A percentile compares a stretch with the other conserved stretches of the same genome.
Conservation (phyloP, 92 coral and sea anemone genomes). For the Bergia sp. region DNA sequence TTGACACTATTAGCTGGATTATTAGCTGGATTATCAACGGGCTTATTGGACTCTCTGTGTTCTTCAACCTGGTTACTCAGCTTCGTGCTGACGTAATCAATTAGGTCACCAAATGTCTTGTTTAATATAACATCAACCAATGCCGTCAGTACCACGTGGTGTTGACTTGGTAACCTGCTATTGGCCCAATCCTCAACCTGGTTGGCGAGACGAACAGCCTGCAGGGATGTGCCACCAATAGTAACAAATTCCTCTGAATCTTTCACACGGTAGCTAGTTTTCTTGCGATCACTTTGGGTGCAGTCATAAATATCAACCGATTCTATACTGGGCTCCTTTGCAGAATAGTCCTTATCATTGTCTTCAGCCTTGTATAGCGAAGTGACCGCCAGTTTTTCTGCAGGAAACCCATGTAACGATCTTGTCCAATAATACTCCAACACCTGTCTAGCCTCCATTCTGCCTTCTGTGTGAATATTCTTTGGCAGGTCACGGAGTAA, state of each 20-base stretch:
- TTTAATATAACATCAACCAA: constrained; percentile 77
- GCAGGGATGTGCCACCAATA: constrained; percentile 83
- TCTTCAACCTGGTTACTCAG: neutral
- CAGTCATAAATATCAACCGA: neutral
- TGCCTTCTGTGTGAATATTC: neutral
- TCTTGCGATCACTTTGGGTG: neutral
- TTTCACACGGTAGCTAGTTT: constrained; percentile 19
- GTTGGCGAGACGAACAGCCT: constrained; percentile 76
- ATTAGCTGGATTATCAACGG: neutral
- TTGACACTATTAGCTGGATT: neutral
- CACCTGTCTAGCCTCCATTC: constrained; percentile 39
- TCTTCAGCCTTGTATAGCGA: neutral
- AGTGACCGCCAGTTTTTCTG: neutral
- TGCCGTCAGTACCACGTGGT: constrained; percentile 50
- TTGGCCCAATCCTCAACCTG: constrained; percentile 71
- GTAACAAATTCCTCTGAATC: constrained; percentile 66
- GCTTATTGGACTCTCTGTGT: neutral
- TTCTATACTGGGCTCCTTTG: neutral
- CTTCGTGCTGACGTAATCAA: constrained; percentile 57
- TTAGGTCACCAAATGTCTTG: constrained; percentile 72
- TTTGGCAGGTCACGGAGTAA: constrained; percentile 42
- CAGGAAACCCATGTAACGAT: constrained; percentile 1
- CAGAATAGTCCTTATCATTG: neutral
- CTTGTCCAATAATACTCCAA: constrained; percentile 50
- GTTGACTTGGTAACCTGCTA: constrained; percentile 22